Evolutionary conservation across 2,888 invertebrate species (phyloP).

Genomic region (Eristalis arbustorum): DNA sequence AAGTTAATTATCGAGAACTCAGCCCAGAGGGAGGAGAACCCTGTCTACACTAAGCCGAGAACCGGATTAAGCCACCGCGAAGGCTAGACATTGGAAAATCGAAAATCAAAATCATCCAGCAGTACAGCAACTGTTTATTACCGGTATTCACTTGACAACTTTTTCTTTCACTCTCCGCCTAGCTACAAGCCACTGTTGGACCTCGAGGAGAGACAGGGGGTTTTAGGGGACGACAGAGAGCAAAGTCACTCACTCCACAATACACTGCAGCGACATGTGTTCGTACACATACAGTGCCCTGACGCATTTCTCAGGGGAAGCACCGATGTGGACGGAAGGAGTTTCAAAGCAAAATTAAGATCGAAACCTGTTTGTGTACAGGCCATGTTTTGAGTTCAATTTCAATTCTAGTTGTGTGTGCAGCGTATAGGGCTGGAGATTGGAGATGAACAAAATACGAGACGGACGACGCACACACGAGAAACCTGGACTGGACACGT

Average conservation of each 20-base stretch:
- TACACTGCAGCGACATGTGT: neutral
- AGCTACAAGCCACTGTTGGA: neutral
- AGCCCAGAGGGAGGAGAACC: neutral
- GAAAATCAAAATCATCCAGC: neutral
- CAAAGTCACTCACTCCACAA: slow-evolving; percentile 14
- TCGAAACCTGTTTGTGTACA: neutral
- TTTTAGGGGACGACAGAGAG: neutral
- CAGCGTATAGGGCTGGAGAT: neutral
- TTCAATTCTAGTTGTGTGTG: neutral
- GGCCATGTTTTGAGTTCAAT: neutral
- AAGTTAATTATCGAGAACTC: neutral
- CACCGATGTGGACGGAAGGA: neutral
- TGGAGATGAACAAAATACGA: neutral
- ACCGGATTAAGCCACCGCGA: neutral
- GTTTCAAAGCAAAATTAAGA: slow-evolving; percentile 4
- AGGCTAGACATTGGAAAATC: slow-evolving; percentile 1
- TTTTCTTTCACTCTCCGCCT: neutral
- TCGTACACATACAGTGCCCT: neutral
- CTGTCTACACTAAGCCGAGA: neutral
- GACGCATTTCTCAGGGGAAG: neutral
- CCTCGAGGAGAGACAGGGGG: neutral
- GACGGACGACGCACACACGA: neutral
- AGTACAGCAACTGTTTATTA: neutral
- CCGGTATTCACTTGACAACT: slow-evolving; percentile 15
- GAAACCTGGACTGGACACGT: slow-evolving; percentile 29